Conservation (phyloP, 2,888 invertebrate genomes). For the Drosophila robusta region DNA sequence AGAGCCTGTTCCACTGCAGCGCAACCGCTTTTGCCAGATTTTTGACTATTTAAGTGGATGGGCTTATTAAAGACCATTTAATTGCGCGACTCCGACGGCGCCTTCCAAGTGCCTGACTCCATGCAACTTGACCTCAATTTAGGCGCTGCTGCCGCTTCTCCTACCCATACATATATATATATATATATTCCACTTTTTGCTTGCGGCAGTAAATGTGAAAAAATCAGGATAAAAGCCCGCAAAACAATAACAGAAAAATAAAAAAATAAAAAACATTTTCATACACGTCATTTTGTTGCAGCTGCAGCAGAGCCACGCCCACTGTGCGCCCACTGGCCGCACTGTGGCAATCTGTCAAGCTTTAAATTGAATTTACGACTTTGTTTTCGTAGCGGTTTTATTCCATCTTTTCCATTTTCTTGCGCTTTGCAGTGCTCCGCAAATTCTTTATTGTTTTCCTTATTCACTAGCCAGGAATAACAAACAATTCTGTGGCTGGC, state of each 20-base stretch:
- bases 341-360: slow-evolving; percentile 83
- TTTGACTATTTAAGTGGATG: slow-evolving; percentile 72
- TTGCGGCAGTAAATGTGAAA: slow-evolving; percentile 32
- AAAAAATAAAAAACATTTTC: slow-evolving; percentile 37
- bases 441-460: slow-evolving; percentile 67
- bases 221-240: slow-evolving; percentile 10
- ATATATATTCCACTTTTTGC: slow-evolving; percentile 46
- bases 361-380: slow-evolving; percentile 83
- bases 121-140: slow-evolving; percentile 72
- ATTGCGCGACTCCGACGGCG: slow-evolving; percentile 55
- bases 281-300: slow-evolving; percentile 57
- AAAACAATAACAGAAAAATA: slow-evolving; percentile 7
- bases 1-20: slow-evolving; percentile 33
- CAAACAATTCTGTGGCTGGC: slow-evolving; percentile 42
- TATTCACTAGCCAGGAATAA: slow-evolving; percentile 57
- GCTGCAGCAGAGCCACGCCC: slow-evolving; percentile 49
- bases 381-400: slow-evolving; percentile 77
- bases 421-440: slow-evolving; percentile 32
- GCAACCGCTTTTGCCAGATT: slow-evolving; percentile 73
- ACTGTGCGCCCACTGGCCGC: slow-evolving; percentile 41
- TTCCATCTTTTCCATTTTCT: slow-evolving; percentile 57
- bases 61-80: slow-evolving; percentile 76
- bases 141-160: slow-evolving; percentile 2
- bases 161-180: background rate
- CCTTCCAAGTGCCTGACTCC: slow-evolving; percentile 39